Conservation (phyloP, 2,888 invertebrate genomes). For the Deilephila elpenor region DNA sequence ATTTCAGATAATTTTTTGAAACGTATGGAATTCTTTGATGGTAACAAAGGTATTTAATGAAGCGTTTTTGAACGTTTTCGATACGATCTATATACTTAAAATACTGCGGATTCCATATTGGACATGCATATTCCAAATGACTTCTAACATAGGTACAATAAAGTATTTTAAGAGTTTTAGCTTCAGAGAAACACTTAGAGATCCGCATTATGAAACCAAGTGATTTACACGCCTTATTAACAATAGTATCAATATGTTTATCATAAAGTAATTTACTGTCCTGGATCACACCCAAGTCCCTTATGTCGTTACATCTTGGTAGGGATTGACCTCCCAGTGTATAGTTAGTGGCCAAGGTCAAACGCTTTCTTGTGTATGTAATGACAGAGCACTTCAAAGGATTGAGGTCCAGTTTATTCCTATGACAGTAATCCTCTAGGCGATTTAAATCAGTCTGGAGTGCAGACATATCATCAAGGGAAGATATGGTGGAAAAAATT, state of each 20-base stretch:
- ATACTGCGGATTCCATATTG: background rate
- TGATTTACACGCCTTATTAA: too few species aligned
- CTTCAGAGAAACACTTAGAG: background rate
- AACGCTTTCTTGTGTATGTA: too few species aligned
- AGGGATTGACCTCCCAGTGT: too few species aligned
- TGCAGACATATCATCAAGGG: background rate
- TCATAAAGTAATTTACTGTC: too few species aligned
- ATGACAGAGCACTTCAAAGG: too few species aligned
- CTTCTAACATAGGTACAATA: background rate
- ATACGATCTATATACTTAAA: background rate
- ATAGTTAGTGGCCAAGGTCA: too few species aligned
- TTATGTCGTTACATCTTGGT: too few species aligned
- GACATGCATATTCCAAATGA: background rate
- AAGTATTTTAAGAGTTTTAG: background rate
- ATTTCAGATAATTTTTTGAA: too few species aligned
- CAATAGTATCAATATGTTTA: too few species aligned
- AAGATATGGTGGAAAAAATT: slow-evolving; percentile 23
- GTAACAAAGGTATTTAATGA: background rate
- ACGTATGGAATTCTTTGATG: too few species aligned
- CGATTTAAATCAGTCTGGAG: slow-evolving; percentile 7
- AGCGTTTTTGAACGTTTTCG: background rate
- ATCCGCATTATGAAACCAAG: slow-evolving; percentile 9
- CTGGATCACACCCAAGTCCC: too few species aligned
- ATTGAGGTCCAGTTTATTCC: too few species aligned
- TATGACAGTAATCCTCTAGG: background rate